Evolutionary conservation across 2,797 vertebrate species (phyloP), one percentile per base, ranked within the genome.

Genomic region (Agapornis canus): DNA sequence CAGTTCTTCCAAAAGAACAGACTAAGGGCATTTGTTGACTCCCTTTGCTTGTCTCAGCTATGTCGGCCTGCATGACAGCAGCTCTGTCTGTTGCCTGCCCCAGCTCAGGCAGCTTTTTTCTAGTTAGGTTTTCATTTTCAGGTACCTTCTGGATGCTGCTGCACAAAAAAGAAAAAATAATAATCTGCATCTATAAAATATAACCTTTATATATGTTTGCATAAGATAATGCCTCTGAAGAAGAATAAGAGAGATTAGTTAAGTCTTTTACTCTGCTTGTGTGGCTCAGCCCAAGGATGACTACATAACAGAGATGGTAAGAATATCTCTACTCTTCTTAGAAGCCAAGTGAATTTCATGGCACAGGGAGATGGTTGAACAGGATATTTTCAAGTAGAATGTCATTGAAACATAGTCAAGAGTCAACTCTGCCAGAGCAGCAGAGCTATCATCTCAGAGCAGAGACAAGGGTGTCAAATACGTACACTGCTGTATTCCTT

Each of bases 41-140:
- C 6, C 8, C 2, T 63, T 63, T 54, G 18, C 40, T 49, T 49
- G 8, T 57, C 57, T 68, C 32, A 66, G 5, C 17, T 31, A 5
- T 0, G 0, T 22, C 7, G 5, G 37, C 7, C 21, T 70, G 9
- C 9, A 21, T 25, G 40, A 70, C 1, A 81, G n/a, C 13, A 48
- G 10, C 21, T 73, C 11, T n/a, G 4, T 11, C 7, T 64, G 26
- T 69, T 71, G 27, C 21, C 4, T 1, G 12, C 4, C 3, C 3
- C 25, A 56, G 1, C 7, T 39, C 10, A 63, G 39, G 7, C 16
- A 82, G 16, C 6, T 45, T 71, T 47, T n/a, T 89, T 61, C 71
- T 47, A 35, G n/a, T 37, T 70, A 3, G 0, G 0, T 85, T 91
- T 85, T 75, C 5, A 25, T 80, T 87, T 37, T 80, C 40, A 83